These are phyloP conservation scores for Pocota personata DNA, from an alignment of 2,888 invertebrate species.

Conservation along the genomic window DNA sequence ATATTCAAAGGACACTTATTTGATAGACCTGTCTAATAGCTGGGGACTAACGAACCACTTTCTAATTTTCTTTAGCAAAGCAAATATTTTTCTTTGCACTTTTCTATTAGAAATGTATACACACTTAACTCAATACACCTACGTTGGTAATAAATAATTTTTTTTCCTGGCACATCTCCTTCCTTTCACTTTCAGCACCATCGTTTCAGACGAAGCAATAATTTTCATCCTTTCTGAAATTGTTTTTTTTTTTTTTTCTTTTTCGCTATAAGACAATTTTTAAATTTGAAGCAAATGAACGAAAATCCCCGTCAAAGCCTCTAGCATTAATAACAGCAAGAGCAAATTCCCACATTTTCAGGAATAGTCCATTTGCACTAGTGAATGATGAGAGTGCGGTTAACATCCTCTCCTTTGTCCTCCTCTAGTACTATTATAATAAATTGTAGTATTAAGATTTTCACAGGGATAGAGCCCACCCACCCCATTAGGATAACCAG, in stretches of 20 bases:
- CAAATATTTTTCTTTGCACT: constrained; percentile 2
- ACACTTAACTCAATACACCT: background rate
- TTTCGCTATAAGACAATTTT: background rate
- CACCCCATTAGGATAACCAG: background rate
- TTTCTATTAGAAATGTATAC: background rate
- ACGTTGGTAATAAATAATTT: background rate
- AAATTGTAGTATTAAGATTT: background rate
- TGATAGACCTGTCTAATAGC: too few species aligned
- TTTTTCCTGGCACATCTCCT: too few species aligned
- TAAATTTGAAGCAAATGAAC: background rate
- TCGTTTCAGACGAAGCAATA: background rate
- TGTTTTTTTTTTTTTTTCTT: background rate
- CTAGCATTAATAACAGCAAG: background rate
- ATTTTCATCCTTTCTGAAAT: background rate
- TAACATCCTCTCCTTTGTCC: background rate
- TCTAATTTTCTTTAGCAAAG: background rate
- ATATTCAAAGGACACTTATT: constrained; percentile 16
- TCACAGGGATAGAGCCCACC: background rate
- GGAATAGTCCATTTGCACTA: background rate
- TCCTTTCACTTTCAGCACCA: background rate
- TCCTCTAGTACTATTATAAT: background rate
- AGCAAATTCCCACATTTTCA: background rate
- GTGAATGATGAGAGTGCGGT: background rate
- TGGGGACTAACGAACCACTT: background rate
- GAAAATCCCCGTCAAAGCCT: background rate